Base-by-base conservation (phyloP, 2,888 invertebrate genomes). In the Cartodere bifasciata region DNA sequence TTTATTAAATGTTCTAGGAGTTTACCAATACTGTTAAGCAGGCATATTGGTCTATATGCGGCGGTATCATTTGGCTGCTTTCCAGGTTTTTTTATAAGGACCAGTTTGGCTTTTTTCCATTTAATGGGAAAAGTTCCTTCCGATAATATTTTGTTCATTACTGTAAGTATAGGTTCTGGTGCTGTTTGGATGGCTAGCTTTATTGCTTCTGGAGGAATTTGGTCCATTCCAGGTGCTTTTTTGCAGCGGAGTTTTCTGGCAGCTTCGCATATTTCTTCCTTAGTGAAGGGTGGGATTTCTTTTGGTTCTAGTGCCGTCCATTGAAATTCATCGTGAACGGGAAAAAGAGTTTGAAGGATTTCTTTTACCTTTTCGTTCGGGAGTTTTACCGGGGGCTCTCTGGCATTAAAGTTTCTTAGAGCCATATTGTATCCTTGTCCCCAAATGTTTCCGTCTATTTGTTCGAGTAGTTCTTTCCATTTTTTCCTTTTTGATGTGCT, bases 221-320 rank as follows among this genome's bases (percentile, higher is more conserved):
- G n/a, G n/a, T n/a, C n/a, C n/a, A n/a, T n/a, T n/a, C n/a, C n/a
- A n/a, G 35, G 28, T 16, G 40, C 36, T 37, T 32, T 44, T 14
- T 35, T 30, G 13, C 17, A 22, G 34, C 38, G 41, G 4, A 32
- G 7, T 13, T 17, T 23, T 11, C 24, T 31, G 7, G 32, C 20
- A 9, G 37, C 34, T 15, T 30, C 23, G 31, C 14, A 16, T 28
- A 43, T 29, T 27, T 42, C 34, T 23, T 32, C 21, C 22, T 31
- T 23, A 15, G 31, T 29, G 10, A 29, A 29, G 2, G n/a, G 9
- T 13, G 25, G 25, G 13, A 7, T 25, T 16, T 16, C 14, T 13
- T 7, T 21, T 13, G 2, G 17, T 12, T 22, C 23, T 23, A n/a
- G 31, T 16, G 10, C 21, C 15, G n/a, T 22, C 32, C 37, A 24